These are phyloP conservation scores for Lordiphosa clarofinis DNA, from an alignment of 1,140 invertebrate species.

Conservation along the genomic window DNA sequence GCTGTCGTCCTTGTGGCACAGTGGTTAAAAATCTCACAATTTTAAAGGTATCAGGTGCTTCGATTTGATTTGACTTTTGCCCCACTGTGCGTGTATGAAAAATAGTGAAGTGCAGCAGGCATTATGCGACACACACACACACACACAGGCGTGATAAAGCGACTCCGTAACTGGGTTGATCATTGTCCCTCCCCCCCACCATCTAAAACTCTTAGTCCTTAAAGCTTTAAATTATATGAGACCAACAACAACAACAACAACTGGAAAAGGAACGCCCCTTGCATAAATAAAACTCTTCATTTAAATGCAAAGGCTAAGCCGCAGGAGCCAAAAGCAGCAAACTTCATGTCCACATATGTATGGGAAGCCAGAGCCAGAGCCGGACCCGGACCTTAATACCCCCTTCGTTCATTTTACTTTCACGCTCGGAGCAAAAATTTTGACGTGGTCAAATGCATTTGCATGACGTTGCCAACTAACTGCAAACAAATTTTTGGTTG, in stretches of 20 bases:
- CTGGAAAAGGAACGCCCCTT: slow-evolving; percentile 13
- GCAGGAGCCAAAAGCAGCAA: slow-evolving; percentile 41
- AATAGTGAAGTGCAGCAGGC: slow-evolving; percentile 25
- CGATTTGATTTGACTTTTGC: too few species aligned
- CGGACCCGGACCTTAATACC: too few species aligned
- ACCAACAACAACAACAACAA: slow-evolving; percentile 10
- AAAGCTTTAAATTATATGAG: slow-evolving; percentile 46
- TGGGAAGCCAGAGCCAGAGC: not conserved
- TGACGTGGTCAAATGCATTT: slow-evolving; percentile 64
- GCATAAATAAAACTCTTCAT: slow-evolving; percentile 58
- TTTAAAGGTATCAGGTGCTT: too few species aligned
- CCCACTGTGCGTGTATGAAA: too few species aligned
- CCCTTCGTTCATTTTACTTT: not conserved
- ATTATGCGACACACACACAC: slow-evolving; percentile 29
- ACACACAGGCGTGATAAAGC: slow-evolving; percentile 51
- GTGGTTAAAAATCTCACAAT: too few species aligned
- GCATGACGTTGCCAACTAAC: slow-evolving; percentile 46
- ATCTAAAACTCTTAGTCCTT: slow-evolving; percentile 25
- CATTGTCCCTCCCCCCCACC: slow-evolving; percentile 11
- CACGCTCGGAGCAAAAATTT: slow-evolving; percentile 29
- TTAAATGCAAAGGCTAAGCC: slow-evolving; percentile 57
- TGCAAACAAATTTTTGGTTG: slow-evolving; percentile 45
- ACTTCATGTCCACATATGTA: slow-evolving; percentile 30
- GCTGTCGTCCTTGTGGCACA: slow-evolving; percentile 1
- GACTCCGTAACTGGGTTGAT: slow-evolving; percentile 51